phyloP scores from a whole-genome alignment of 1,140 invertebrate species.

The Drosophila mauritiana region DNA sequence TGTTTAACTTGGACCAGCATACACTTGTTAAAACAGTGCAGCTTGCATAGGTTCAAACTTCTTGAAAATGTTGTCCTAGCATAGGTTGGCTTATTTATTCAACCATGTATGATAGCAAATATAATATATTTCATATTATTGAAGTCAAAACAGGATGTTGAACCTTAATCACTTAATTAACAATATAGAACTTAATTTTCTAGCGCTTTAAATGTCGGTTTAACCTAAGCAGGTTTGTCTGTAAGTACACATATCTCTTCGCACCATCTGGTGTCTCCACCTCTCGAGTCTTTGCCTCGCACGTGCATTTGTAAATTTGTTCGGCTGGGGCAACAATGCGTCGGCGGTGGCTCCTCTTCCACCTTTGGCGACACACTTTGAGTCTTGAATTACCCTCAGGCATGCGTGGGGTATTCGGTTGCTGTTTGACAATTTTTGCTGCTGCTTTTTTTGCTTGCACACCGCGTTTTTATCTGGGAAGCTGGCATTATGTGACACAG shows the following conservation, averaged over 20 bases:
- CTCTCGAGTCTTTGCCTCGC: slow-evolving; percentile 13
- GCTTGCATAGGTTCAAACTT: slow-evolving; percentile 12
- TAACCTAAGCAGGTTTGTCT: slow-evolving; percentile 1
- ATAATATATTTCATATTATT: no score
- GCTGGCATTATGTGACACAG: slow-evolving; percentile 53
- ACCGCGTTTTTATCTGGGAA: slow-evolving; percentile 8
- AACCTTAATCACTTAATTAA: neutral
- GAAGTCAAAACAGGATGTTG: neutral
- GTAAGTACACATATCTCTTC: slow-evolving; percentile 12
- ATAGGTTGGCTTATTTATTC: neutral
- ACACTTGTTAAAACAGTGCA: slow-evolving; percentile 24
- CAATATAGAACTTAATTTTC: no score
- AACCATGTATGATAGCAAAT: neutral
- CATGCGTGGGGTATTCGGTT: slow-evolving; percentile 49
- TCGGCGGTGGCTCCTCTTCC: slow-evolving; percentile 46
- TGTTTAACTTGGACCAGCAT: slow-evolving; percentile 48
- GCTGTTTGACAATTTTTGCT: slow-evolving; percentile 18
- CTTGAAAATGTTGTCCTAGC: neutral
- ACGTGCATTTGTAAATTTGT: slow-evolving; percentile 46
- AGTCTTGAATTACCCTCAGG: slow-evolving; percentile 45
- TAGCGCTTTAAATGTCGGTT: no score
- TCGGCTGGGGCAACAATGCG: slow-evolving; percentile 61
- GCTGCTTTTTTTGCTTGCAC: neutral
- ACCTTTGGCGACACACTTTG: slow-evolving; percentile 45
- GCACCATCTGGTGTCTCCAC: slow-evolving; percentile 22